These are phyloP conservation scores for Melinaea marsaeus DNA, from an alignment of 2,888 invertebrate species.

Conservation along the genomic window DNA sequence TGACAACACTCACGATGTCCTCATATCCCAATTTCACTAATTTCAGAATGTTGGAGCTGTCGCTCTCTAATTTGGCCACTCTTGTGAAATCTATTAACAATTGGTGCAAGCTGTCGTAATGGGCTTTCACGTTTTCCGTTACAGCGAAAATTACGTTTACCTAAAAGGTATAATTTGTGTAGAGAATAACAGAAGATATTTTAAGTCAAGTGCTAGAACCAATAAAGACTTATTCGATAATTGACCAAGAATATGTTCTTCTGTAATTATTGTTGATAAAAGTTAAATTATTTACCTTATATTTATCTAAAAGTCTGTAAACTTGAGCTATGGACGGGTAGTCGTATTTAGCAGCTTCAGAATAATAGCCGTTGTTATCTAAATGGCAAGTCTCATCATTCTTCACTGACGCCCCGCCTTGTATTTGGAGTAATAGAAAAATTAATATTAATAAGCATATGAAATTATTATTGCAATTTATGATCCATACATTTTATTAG, in stretches of 20 bases:
- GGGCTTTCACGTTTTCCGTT: conserved; percentile 81
- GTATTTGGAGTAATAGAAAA: not conserved
- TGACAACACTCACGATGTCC: conserved; percentile 82
- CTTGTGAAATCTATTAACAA: conserved; percentile 85
- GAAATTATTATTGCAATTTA: not conserved
- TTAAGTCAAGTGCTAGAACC: too few relatives aligned
- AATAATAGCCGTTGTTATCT: conserved; percentile 81
- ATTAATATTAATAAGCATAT: conserved; percentile 1
- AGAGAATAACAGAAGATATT: too few relatives aligned
- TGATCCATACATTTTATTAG: too few relatives aligned
- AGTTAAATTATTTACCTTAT: conserved; percentile 71
- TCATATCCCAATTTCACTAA: conserved; percentile 89
- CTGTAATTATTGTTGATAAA: conserved; percentile 9
- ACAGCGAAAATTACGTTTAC: conserved; percentile 93
- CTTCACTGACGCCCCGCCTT: conserved; percentile 80
- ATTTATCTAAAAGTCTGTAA: conserved; percentile 80
- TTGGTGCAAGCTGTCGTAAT: conserved; percentile 83
- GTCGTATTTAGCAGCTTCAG: conserved; percentile 81
- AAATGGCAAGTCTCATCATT: conserved; percentile 86
- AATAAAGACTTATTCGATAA: too few relatives aligned
- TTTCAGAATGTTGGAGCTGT: conserved; percentile 92
- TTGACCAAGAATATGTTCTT: too few relatives aligned
- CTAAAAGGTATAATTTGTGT: conserved; percentile 46
- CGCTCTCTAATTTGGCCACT: conserved; percentile 86
- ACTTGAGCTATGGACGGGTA: conserved; percentile 92